Base-by-base conservation (phyloP, 2,888 invertebrate genomes). In the Drosophila dives region DNA sequence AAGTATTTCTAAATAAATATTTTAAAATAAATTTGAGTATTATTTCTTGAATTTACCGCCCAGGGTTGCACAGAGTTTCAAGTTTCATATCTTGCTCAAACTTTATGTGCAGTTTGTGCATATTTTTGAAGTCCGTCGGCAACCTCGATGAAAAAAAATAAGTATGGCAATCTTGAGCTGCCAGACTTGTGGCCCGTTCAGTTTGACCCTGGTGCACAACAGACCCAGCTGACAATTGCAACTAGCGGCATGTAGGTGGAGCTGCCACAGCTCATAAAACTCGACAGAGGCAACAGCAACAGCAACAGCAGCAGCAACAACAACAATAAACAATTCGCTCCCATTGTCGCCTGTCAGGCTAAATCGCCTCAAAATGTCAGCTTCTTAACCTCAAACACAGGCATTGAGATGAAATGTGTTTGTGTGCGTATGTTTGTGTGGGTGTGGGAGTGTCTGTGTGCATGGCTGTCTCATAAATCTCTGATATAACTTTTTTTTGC, bases 301-400 rank as follows among this genome's bases (percentile, higher is more conserved):
- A 20, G 20, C 51, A 20, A 4, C 33, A 51, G 2, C 10, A 34
- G 6, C 1, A 54, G 26, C 26, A 54, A 1, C 45, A 40, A 40
- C 40, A 34, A 20, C n/a, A 20, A 15, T 26, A 10, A 73, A 64
- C 55, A 68, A 55, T 79, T 64, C 67, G 55, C 53, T 67, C 60
- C 64, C 63, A 75, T 68, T 75, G 74, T 65, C 77, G 64, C 58
- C 71, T 68, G 77, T 77, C 82, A 45, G 62, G 50, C 64, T 64
- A 68, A 76, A 81, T 72, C 66, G 76, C 68, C 69, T 66, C 55
- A 82, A 69, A 69, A 84, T 87, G 87, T 82, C 87, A 84, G 71
- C 83, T 72, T 69, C 84, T 77, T 75, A 81, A 72, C 83, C 86
- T 78, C 73, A 42, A 72, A 64, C 77, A 65, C 73, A 62, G 11